A percentile compares a stretch with the other conserved stretches of the same genome.
These are phyloP conservation scores for Syngnathus floridae DNA, from an alignment of 2,113 vertebrate genomes.

Conservation along the genomic window DNA sequence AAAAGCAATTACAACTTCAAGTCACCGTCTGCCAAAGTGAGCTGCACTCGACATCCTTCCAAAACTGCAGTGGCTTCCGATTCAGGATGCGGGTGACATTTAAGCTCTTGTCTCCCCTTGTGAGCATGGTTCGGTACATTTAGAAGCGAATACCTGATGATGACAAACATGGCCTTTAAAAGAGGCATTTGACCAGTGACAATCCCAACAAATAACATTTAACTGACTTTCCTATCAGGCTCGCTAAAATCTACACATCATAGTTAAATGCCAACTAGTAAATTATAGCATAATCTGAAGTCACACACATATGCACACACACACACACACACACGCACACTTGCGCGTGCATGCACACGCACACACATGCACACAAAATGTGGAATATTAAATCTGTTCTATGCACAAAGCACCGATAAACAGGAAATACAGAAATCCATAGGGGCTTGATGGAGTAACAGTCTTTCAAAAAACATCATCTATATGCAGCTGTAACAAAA, in stretches of 20 bases:
- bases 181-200: constrained; percentile 60
- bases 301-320: background rate
- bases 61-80: constrained; percentile 32
- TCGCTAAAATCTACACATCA: constrained; percentile 20
- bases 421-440: background rate
- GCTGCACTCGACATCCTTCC: constrained; percentile 37
- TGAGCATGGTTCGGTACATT: constrained; percentile 48
- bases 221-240: constrained; percentile 10
- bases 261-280: constrained; percentile 59
- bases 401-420: background rate
- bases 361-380: background rate
- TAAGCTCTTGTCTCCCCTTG: constrained; percentile 39
- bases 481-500: too few species aligned
- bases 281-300: constrained; percentile 32
- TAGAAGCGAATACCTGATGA: constrained; percentile 50
- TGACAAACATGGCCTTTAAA: constrained; percentile 68
- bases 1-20: constrained; percentile 60
- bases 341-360: too few species aligned
- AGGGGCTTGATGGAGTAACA: background rate
- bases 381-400: background rate
- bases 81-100: constrained; percentile 55
- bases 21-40: constrained; percentile 43
- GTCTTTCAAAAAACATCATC: background rate
- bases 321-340: too few species aligned
- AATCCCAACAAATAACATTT: constrained; percentile 61